A percentile compares a stretch with the other conserved stretches of the same genome.
Evolutionary conservation across 2,888 invertebrate genomes (phyloP).

Genomic region (Diplolepis rosae): DNA sequence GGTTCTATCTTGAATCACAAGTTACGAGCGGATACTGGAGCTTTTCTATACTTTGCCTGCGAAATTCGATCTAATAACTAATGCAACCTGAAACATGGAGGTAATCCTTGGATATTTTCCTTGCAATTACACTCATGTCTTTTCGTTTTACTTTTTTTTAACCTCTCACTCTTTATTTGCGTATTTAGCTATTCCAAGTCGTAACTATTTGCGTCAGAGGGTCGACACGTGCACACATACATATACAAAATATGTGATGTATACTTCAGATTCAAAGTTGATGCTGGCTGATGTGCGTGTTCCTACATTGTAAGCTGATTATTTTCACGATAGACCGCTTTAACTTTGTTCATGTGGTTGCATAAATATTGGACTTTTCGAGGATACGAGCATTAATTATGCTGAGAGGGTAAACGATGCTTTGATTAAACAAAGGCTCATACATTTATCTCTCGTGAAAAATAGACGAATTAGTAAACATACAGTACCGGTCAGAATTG

Average conservation of each 20-base stretch:
- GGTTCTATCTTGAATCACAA: neutral
- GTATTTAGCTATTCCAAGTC: no score
- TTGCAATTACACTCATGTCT: neutral
- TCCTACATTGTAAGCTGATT: slow-evolving; percentile 7
- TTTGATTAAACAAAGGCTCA: neutral
- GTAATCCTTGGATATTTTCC: neutral
- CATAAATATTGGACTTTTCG: neutral
- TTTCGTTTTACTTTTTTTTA: neutral
- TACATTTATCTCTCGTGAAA: neutral
- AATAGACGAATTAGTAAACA: no score
- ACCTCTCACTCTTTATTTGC: neutral
- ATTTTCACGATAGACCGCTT: neutral
- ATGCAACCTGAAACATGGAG: neutral
- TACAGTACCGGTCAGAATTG: no score
- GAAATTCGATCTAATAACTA: neutral
- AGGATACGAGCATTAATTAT: neutral
- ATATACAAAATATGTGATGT: no score
- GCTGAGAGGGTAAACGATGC: neutral
- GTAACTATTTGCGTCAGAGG: no score
- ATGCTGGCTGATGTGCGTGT: neutral
- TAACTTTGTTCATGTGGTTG: neutral
- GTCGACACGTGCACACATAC: no score
- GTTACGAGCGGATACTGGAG: no score
- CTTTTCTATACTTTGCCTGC: no score
- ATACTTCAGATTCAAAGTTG: neutral